A percentile compares a stretch with the other conserved stretches of the same genome.
Conservation (phyloP, 2,113 vertebrate species). For the Callipepla californica region DNA sequence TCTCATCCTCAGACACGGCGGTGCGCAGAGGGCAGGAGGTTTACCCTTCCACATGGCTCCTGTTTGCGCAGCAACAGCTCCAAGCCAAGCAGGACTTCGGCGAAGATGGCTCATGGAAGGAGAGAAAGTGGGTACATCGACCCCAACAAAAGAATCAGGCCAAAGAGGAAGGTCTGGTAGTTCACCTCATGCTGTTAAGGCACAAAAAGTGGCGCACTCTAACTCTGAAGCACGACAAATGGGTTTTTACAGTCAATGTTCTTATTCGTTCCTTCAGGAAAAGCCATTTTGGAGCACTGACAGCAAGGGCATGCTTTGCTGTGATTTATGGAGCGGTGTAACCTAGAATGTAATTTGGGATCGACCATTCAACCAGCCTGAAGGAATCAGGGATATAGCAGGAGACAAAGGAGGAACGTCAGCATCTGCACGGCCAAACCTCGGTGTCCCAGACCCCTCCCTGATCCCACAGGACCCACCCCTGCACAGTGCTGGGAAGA, state of each 20-base stretch:
- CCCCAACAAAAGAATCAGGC: neutral
- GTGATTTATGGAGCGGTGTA: neutral
- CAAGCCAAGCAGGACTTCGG: neutral
- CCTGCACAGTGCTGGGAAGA: neutral
- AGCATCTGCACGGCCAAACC: neutral
- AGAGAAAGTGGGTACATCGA: neutral
- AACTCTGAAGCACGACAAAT: neutral
- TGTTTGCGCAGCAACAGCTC: neutral
- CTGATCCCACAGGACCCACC: neutral
- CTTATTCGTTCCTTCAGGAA: neutral
- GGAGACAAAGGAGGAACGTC: neutral
- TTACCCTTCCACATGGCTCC: neutral
- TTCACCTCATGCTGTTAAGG: accelerated
- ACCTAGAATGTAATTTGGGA: neutral
- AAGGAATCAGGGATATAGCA: neutral
- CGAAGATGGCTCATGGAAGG: neutral
- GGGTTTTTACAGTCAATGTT: neutral
- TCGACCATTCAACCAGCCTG: neutral
- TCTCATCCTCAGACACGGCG: neutral
- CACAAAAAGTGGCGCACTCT: neutral
- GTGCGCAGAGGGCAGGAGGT: conserved; percentile 28
- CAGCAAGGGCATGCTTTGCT: neutral
- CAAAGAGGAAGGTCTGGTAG: neutral
- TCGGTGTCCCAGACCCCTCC: neutral
- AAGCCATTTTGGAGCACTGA: neutral